A percentile compares a stretch with the other conserved stretches of the same genome.
These are phyloP conservation scores for Hypocryptadius cinnamomeus DNA, from an alignment of 2,113 vertebrate genomes.

Conservation along the genomic window DNA sequence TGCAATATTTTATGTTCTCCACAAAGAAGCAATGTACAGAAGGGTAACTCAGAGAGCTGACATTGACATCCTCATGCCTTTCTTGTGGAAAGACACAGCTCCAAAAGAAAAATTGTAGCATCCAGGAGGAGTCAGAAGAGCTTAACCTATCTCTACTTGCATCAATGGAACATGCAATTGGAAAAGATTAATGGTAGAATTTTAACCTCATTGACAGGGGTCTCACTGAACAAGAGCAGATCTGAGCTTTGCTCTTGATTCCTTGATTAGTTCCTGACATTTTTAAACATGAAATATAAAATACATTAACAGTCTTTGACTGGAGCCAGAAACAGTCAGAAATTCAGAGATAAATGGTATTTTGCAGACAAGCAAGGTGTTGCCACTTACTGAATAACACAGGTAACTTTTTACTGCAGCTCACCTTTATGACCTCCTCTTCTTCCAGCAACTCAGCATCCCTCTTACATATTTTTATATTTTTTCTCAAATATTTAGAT, in stretches of 20 bases:
- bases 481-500: background rate
- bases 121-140: background rate
- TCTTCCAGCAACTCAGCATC: background rate
- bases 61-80: background rate
- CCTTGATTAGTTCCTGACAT: background rate
- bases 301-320: background rate
- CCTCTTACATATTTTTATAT: background rate
- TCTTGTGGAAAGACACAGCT: background rate
- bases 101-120: background rate
- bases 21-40: background rate
- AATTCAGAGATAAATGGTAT: background rate
- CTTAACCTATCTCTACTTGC: background rate
- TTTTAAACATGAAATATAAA: background rate
- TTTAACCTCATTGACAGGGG: background rate
- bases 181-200: background rate
- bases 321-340: background rate
- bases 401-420: background rate
- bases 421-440: background rate
- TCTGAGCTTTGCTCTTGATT: background rate
- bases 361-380: background rate
- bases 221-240: background rate
- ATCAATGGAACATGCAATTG: background rate
- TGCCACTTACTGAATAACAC: background rate
- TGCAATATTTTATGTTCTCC: background rate
- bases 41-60: background rate